Conservation (phyloP, 2,113 vertebrate species). For the Lathamus discolor region DNA sequence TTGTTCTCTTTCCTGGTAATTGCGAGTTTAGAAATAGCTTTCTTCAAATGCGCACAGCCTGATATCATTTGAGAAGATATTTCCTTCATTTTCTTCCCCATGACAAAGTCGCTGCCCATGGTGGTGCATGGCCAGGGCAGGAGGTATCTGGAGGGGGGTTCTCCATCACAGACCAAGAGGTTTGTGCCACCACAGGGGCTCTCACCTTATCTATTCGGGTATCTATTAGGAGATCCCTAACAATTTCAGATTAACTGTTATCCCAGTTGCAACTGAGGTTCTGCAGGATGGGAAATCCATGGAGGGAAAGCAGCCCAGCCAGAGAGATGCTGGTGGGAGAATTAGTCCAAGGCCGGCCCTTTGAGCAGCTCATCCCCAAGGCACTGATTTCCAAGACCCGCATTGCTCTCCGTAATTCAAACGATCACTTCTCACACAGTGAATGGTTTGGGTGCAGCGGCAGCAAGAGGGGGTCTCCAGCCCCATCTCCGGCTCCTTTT, state of each 20-base stretch:
- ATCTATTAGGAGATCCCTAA: background rate
- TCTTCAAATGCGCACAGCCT: constrained; percentile 67
- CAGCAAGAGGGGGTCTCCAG: background rate
- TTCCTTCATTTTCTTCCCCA: background rate
- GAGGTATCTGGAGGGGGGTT: background rate
- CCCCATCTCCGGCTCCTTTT: background rate
- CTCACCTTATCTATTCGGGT: background rate
- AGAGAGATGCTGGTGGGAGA: background rate
- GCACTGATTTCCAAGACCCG: accelerated
- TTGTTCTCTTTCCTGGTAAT: constrained; percentile 78
- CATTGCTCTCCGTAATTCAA: accelerated
- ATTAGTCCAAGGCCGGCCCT: background rate
- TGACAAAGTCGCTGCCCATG: background rate
- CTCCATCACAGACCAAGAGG: accelerated
- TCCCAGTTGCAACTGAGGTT: background rate
- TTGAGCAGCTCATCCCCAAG: background rate
- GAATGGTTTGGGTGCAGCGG: accelerated
- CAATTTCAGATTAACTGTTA: background rate
- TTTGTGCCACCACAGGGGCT: background rate
- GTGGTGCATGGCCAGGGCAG: background rate
- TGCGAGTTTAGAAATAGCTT: constrained; percentile 78
- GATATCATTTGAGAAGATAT: background rate
- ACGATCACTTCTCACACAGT: accelerated
- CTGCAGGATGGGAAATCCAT: background rate
- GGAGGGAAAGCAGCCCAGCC: background rate